Percentiles rank a stretch among this genome's conserved stretches.
These are phyloP conservation scores for Drosophila formosana DNA, from an alignment of 2,888 invertebrate species.

Conservation along the genomic window DNA sequence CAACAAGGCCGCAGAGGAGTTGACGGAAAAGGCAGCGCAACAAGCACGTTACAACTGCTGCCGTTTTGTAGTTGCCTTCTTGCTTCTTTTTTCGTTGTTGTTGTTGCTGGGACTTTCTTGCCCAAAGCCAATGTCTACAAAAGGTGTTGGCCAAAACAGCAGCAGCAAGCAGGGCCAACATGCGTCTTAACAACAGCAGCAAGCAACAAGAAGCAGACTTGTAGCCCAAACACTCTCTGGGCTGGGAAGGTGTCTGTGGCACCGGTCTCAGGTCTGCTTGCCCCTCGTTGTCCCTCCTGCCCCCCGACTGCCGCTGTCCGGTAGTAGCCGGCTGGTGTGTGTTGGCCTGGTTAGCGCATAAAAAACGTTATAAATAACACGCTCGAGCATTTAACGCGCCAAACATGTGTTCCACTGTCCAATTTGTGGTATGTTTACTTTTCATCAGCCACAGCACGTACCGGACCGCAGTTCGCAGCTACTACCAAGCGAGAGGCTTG, in stretches of 20 bases:
- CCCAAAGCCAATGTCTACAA: slow-evolving; percentile 76
- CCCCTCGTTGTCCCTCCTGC: no score
- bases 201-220: slow-evolving; percentile 39
- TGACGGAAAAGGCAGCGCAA: slow-evolving; percentile 32
- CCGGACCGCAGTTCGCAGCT: not conserved
- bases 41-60: slow-evolving; percentile 75
- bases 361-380: slow-evolving; percentile 80
- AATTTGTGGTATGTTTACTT: slow-evolving; percentile 81
- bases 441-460: slow-evolving; percentile 62
- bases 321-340: slow-evolving; percentile 25
- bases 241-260: slow-evolving; percentile 51
- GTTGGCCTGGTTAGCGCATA: slow-evolving; percentile 64
- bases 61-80: slow-evolving; percentile 45
- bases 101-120: slow-evolving; percentile 58
- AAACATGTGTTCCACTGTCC: slow-evolving; percentile 82
- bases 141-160: slow-evolving; percentile 73
- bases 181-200: slow-evolving; percentile 48
- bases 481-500: not conserved
- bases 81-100: slow-evolving; percentile 2
- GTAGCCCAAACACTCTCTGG: slow-evolving; percentile 43
- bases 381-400: slow-evolving; percentile 82
- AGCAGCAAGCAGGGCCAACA: slow-evolving; percentile 49
- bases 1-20: slow-evolving; percentile 16
- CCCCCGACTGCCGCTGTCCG: not conserved
- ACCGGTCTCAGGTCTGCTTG: slow-evolving; percentile 18